phyloP scores from a whole-genome alignment of 2,113 vertebrate genomes.

The Silurus meridionalis region DNA sequence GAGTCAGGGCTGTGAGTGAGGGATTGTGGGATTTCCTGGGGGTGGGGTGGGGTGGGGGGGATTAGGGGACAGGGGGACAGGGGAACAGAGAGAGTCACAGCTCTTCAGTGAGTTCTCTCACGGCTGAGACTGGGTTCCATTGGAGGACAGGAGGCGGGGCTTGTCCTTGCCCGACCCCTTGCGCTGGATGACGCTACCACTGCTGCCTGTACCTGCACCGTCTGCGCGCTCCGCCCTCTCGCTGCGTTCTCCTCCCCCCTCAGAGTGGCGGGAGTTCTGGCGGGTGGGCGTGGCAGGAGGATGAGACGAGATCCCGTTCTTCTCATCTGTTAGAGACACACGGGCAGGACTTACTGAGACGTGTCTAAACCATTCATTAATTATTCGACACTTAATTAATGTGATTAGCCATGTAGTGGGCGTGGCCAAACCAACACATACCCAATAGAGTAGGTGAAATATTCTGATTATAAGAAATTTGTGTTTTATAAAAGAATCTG shows the following conservation, averaged over 20 bases:
- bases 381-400: background rate
- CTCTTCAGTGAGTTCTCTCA: slow-evolving; percentile 63
- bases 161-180: slow-evolving; percentile 83
- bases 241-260: slow-evolving; percentile 69
- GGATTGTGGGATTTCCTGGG: slow-evolving; percentile 17
- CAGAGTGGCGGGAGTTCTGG: slow-evolving; percentile 78
- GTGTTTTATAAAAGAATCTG: background rate
- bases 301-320: slow-evolving; percentile 79
- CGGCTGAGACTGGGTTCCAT: slow-evolving; percentile 82
- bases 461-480: background rate
- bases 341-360: background rate
- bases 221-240: slow-evolving; percentile 55
- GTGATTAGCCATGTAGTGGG: background rate
- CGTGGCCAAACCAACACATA: background rate
- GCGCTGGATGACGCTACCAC: slow-evolving; percentile 69
- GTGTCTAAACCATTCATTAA: background rate
- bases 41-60: slow-evolving; percentile 13
- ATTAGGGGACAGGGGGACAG: slow-evolving; percentile 8
- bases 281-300: slow-evolving; percentile 77
- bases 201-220: slow-evolving; percentile 49
- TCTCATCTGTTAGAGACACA: slow-evolving; percentile 74
- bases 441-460: too few species aligned
- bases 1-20: slow-evolving; percentile 26
- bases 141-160: slow-evolving; percentile 82
- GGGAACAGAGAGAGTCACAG: slow-evolving; percentile 11